Evolutionary conservation across 2,113 vertebrate genomes (phyloP).

Genomic region (Ceyx melanurus): DNA sequence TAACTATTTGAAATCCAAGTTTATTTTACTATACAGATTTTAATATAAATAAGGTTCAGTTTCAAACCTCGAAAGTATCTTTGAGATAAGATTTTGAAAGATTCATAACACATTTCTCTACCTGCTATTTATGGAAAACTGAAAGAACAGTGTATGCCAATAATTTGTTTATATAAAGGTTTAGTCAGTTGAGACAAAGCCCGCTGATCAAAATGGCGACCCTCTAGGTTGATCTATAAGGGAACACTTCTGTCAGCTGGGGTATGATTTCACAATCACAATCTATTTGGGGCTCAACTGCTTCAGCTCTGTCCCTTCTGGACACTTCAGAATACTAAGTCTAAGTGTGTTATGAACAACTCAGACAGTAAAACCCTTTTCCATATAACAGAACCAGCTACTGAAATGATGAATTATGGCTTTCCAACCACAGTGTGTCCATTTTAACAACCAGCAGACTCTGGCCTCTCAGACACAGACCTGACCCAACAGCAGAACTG

Average conservation of each 20-base stretch:
- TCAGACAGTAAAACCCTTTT: not conserved
- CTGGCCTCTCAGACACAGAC: not conserved
- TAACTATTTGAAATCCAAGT: not conserved
- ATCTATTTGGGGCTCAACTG: not conserved
- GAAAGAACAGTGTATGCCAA: not conserved
- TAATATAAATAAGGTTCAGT: not conserved
- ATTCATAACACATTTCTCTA: not conserved
- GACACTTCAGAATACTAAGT: not conserved
- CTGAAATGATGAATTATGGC: not conserved
- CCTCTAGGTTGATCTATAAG: not conserved
- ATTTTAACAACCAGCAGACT: not conserved
- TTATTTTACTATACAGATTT: not conserved
- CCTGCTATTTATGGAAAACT: not conserved
- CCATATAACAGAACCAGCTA: accelerated
- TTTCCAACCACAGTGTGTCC: accelerated
- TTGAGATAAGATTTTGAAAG: not conserved
- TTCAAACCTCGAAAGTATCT: not conserved
- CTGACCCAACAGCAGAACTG: not conserved
- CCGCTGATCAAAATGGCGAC: not conserved
- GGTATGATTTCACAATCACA: not conserved
- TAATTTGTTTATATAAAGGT: not conserved
- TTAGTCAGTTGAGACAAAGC: not conserved
- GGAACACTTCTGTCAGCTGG: not conserved
- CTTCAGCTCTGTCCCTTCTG: not conserved
- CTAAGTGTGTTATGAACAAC: not conserved